Evolutionary conservation across 1,140 invertebrate genomes (phyloP).

Genomic region (Cheumatopsyche charites): DNA sequence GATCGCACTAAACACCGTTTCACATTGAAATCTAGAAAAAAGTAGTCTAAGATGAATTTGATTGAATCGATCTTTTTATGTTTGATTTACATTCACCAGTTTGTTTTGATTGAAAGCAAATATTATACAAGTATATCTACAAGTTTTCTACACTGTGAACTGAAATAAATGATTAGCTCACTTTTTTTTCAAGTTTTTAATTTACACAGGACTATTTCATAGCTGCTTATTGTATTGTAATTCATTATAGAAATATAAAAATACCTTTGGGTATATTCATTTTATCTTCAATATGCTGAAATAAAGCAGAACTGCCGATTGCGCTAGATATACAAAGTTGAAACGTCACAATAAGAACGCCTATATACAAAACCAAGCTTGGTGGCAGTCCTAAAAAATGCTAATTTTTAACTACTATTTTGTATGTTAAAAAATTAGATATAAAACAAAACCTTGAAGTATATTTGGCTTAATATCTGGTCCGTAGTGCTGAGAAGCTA

Average conservation of each 20-base stretch:
- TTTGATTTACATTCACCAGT: too few species aligned
- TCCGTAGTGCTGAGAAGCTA: conserved; percentile 70
- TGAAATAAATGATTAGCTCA: too few species aligned
- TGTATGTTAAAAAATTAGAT: not conserved
- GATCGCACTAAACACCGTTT: conserved; percentile 78
- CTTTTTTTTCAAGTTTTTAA: too few species aligned
- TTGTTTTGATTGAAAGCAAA: too few species aligned
- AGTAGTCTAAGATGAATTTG: not conserved
- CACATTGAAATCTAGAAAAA: conserved; percentile 76
- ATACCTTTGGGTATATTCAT: conserved; percentile 65
- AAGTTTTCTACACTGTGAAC: too few species aligned
- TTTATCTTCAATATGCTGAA: conserved; percentile 73
- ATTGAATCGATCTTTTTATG: too few species aligned
- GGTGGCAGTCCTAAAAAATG: conserved; percentile 64
- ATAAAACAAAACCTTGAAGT: conserved; percentile 54
- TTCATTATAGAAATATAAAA: too few species aligned
- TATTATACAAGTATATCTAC: too few species aligned
- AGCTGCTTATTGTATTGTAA: too few species aligned
- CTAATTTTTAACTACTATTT: conserved; percentile 3
- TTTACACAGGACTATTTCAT: too few species aligned
- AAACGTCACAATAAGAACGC: conserved; percentile 71
- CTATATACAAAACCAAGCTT: conserved; percentile 64
- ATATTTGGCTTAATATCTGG: conserved; percentile 60
- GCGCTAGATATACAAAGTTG: conserved; percentile 79
- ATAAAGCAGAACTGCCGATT: conserved; percentile 74